These are phyloP conservation scores for Pterois miles DNA, from an alignment of 2,797 vertebrate genomes.

Conservation along the genomic window DNA sequence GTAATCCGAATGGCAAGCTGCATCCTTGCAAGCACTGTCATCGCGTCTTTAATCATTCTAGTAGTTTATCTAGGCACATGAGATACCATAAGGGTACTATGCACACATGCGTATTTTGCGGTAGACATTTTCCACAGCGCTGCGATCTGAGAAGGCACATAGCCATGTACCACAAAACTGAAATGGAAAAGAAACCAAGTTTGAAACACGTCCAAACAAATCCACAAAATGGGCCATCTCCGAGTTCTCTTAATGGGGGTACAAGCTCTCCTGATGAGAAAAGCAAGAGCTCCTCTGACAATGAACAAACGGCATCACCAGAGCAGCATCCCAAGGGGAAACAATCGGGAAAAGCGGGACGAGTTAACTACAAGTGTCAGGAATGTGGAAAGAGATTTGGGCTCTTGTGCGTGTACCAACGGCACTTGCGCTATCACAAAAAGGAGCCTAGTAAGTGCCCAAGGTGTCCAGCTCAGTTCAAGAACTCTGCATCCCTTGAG, in stretches of 20 bases:
- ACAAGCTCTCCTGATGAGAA: slow-evolving; percentile 43
- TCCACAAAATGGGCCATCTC: slow-evolving; percentile 51
- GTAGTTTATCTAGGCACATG: slow-evolving; percentile 87
- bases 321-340: slow-evolving; percentile 53
- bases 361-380: slow-evolving; percentile 81
- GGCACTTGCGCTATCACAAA: slow-evolving; percentile 84
- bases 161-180: slow-evolving; percentile 82
- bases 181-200: slow-evolving; percentile 72
- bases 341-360: slow-evolving; percentile 59
- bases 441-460: slow-evolving; percentile 77
- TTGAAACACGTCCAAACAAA: slow-evolving; percentile 57
- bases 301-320: slow-evolving; percentile 39
- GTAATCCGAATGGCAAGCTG: slow-evolving; percentile 74
- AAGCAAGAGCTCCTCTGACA: slow-evolving; percentile 52
- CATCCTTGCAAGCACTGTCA: slow-evolving; percentile 85
- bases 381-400: slow-evolving; percentile 85
- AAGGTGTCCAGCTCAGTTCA: slow-evolving; percentile 77
- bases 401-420: slow-evolving; percentile 82
- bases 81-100: slow-evolving; percentile 87
- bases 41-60: slow-evolving; percentile 86
- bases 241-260: slow-evolving; percentile 32
- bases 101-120: slow-evolving; percentile 83
- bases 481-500: slow-evolving; percentile 71
- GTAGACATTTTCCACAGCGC: slow-evolving; percentile 83
- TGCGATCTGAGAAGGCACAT: slow-evolving; percentile 84